Evolutionary conservation across 2,113 vertebrate genomes (phyloP).

Genomic region (Carlito syrichta): DNA sequence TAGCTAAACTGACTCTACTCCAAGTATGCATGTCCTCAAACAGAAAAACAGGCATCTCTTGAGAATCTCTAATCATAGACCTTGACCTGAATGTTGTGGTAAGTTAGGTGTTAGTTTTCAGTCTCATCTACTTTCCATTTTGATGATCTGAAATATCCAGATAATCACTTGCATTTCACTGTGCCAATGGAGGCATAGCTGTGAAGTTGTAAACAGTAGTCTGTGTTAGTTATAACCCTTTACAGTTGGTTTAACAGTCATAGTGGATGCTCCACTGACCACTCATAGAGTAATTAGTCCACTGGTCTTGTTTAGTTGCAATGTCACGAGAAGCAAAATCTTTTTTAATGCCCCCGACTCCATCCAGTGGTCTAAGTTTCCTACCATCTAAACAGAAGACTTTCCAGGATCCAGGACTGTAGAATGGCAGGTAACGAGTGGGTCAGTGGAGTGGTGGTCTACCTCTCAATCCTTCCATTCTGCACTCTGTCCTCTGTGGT

Average conservation of each 20-base stretch:
- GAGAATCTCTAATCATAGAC: neutral
- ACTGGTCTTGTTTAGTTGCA: neutral
- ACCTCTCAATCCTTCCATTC: neutral
- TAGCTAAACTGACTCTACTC: neutral
- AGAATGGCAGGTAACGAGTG: neutral
- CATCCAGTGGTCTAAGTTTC: neutral
- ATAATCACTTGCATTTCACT: neutral
- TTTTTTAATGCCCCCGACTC: neutral
- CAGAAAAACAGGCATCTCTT: neutral
- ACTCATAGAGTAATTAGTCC: neutral
- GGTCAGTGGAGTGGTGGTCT: neutral
- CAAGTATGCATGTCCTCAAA: neutral
- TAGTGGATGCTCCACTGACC: neutral
- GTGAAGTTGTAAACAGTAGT: neutral
- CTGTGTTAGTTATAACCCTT: neutral
- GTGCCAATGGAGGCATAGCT: neutral
- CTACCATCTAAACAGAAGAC: neutral
- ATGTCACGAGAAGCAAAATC: neutral
- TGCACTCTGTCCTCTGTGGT: neutral
- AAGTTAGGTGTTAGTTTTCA: neutral
- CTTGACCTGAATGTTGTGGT: neutral
- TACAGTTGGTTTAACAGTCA: neutral
- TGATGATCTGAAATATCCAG: constrained; percentile 14
- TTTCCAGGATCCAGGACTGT: neutral
- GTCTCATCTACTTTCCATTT: constrained; percentile 29